Percentiles rank a stretch among this genome's conserved stretches.
Evolutionary conservation across 64 coral and sea anemone genomes (phyloP).

Genomic region (Montipora cactus): DNA sequence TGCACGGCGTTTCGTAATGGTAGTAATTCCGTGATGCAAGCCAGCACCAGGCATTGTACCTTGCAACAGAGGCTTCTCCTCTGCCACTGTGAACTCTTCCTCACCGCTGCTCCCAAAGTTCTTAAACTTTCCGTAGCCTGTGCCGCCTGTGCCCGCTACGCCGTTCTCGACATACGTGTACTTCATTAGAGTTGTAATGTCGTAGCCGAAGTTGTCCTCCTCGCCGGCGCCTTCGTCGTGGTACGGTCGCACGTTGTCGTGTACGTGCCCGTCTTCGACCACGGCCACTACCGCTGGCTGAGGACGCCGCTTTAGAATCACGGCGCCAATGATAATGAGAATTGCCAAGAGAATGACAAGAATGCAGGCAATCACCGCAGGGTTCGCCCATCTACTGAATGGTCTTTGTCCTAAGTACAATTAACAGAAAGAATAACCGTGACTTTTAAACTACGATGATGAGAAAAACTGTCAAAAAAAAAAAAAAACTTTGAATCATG

Average conservation of each 20-base stretch:
- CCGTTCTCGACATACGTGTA: constrained; percentile 91
- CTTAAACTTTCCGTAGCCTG: constrained; percentile 40
- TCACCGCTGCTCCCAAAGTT: constrained; percentile 38
- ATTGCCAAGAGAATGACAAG: constrained; percentile 82
- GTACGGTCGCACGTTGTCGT: constrained; percentile 94
- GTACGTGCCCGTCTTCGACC: constrained; percentile 88
- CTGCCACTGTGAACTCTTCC: constrained; percentile 71
- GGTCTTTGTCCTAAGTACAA: constrained; percentile 51
- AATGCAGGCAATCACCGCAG: constrained; percentile 81
- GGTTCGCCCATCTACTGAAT: constrained; percentile 63
- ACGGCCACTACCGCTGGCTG: constrained; percentile 29
- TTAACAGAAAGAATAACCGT: background rate
- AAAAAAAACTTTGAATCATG: too few relatives aligned
- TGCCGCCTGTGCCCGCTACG: constrained; percentile 34
- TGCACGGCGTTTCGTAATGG: constrained; percentile 71
- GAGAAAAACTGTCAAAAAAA: too few relatives aligned
- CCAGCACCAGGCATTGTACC: constrained; percentile 59
- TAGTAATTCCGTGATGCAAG: constrained; percentile 71
- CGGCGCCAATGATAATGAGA: constrained; percentile 76
- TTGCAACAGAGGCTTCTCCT: constrained; percentile 74
- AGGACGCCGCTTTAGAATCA: constrained; percentile 81
- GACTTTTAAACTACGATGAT: background rate
- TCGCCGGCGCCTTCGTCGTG: constrained; percentile 98
- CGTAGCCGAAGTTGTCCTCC: constrained; percentile 95
- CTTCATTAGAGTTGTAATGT: constrained; percentile 95